These are phyloP conservation scores for Pantherophis vulpinus DNA, from an alignment of 2,797 vertebrate genomes.

Conservation along the genomic window DNA sequence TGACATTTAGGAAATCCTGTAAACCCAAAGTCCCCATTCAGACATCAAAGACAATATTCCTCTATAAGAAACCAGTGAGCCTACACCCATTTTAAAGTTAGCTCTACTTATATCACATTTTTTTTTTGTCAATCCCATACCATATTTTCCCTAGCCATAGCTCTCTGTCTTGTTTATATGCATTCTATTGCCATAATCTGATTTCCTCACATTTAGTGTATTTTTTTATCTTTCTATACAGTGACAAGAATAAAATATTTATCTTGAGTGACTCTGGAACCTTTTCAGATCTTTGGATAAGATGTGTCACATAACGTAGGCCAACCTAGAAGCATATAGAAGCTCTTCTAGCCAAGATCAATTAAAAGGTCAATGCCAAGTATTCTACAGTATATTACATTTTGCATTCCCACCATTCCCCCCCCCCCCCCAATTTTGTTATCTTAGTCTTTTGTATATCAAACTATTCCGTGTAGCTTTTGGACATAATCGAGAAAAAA, in stretches of 20 bases:
- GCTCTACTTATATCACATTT: background rate
- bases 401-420: background rate
- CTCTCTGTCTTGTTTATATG: background rate
- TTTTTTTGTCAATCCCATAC: background rate
- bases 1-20: background rate
- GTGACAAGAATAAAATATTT: background rate
- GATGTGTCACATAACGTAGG: background rate
- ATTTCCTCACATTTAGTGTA: background rate
- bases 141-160: background rate
- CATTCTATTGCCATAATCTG: background rate
- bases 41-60: background rate
- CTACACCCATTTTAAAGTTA: background rate
- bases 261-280: background rate
- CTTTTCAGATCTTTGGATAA: background rate
- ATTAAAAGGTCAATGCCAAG: background rate
- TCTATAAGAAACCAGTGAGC: background rate
- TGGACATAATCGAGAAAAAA: background rate
- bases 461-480: background rate
- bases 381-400: background rate
- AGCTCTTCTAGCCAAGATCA: background rate
- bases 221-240: background rate
- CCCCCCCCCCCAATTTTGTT: background rate
- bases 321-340: background rate
- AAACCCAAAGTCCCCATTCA: background rate
- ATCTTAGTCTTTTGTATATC: background rate